Percentiles rank a stretch among this genome's conserved stretches.
Evolutionary conservation across 1,140 invertebrate species (phyloP).

Genomic region (Yoshiicerus persimilis): DNA sequence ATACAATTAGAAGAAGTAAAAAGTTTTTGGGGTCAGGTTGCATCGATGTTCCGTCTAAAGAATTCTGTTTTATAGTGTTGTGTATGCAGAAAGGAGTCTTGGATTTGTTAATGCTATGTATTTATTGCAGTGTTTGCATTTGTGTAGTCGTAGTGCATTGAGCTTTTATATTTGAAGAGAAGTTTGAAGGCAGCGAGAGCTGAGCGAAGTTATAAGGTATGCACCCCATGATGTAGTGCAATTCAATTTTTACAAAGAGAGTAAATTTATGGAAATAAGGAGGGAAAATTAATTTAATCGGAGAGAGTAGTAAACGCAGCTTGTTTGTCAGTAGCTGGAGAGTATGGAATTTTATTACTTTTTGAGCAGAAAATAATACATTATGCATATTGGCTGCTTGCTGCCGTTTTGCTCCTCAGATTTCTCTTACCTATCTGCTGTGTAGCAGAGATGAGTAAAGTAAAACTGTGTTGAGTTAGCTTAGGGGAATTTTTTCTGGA

Average conservation of each 20-base stretch:
- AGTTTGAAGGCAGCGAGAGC: neutral
- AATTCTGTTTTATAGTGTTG: neutral
- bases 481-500: neutral
- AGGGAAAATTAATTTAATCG: slow-evolving; percentile 47
- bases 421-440: neutral
- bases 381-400: slow-evolving; percentile 26
- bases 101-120: neutral
- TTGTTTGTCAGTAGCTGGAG: neutral
- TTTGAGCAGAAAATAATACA: slow-evolving; percentile 9
- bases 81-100: neutral
- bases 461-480: neutral
- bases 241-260: slow-evolving; percentile 47
- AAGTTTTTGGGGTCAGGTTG: neutral
- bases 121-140: neutral
- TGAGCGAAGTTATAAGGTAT: slow-evolving; percentile 40
- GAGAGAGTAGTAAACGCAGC: slow-evolving; percentile 19
- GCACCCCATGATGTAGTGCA: slow-evolving; percentile 45
- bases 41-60: neutral
- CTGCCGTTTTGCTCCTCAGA: neutral
- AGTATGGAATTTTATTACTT: slow-evolving; percentile 2
- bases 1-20: neutral
- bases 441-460: neutral
- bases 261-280: slow-evolving; percentile 48
- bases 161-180: neutral
- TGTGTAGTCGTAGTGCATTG: neutral